These are phyloP conservation scores for Zosterops hypoxanthus DNA, from an alignment of 2,113 vertebrate genomes.

Conservation along the genomic window DNA sequence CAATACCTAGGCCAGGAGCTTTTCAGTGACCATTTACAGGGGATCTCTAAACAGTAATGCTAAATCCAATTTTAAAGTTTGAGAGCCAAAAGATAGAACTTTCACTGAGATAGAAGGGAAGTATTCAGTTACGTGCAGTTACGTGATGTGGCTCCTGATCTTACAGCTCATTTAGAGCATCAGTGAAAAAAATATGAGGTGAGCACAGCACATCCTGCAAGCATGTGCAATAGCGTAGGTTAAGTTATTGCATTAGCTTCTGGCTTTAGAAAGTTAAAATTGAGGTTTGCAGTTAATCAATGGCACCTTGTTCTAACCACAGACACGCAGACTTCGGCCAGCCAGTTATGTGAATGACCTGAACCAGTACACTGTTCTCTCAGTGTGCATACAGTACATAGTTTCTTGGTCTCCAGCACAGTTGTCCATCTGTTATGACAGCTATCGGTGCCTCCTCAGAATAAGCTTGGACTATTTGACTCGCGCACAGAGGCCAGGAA, in stretches of 20 bases:
- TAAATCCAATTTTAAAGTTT: not conserved
- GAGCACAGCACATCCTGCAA: not conserved
- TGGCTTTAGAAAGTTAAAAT: not conserved
- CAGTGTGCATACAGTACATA: conserved; percentile 43
- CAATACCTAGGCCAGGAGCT: not conserved
- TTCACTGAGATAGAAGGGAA: not conserved
- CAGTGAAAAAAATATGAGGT: not conserved
- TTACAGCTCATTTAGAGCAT: not conserved
- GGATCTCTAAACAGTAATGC: not conserved
- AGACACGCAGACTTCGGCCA: not conserved
- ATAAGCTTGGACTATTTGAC: conserved; percentile 56
- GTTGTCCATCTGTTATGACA: conserved; percentile 46
- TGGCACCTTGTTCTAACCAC: conserved; percentile 23
- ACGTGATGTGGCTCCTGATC: not conserved
- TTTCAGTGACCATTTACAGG: not conserved
- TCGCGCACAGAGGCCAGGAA: not conserved
- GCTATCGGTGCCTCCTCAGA: conserved; percentile 42
- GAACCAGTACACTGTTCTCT: conserved; percentile 19
- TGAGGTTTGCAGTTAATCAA: not conserved
- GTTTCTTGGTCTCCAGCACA: conserved; percentile 46
- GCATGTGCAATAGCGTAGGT: not conserved
- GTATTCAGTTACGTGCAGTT: not conserved
- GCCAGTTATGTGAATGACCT: conserved; percentile 25
- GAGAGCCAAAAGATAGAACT: not conserved
- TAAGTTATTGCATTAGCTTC: not conserved